phyloP scores from a whole-genome alignment of 2,113 vertebrate genomes.

The Corapipo altera region DNA sequence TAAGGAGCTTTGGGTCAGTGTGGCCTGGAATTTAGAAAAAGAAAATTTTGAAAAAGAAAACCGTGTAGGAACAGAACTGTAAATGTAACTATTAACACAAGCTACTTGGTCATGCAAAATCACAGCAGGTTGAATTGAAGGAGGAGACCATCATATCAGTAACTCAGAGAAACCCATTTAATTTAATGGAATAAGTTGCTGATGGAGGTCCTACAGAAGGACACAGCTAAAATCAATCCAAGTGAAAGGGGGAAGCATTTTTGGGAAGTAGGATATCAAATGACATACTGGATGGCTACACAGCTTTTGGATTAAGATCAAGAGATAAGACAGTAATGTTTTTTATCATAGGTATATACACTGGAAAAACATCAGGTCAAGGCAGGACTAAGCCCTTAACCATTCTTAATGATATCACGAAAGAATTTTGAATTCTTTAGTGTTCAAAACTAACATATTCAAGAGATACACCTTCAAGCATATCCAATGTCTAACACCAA shows the following conservation, averaged over 20 bases:
- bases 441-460: neutral
- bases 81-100: neutral
- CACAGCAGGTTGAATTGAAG: neutral
- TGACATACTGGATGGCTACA: neutral
- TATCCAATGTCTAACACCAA: neutral
- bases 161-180: neutral
- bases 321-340: neutral
- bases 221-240: neutral
- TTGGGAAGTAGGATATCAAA: neutral
- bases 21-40: neutral
- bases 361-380: neutral
- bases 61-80: neutral
- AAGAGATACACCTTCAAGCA: neutral
- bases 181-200: slow-evolving; percentile 8
- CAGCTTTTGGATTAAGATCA: neutral
- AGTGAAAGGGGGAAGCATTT: neutral
- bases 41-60: neutral
- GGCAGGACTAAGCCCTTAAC: neutral
- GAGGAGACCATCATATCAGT: neutral
- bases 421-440: neutral
- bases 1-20: neutral
- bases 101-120: neutral
- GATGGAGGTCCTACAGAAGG: neutral
- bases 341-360: neutral
- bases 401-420: neutral